Percentiles rank a stretch among this genome's conserved stretches.
Evolutionary conservation across 1,140 invertebrate species (phyloP).

Genomic region (Drosophila varians): DNA sequence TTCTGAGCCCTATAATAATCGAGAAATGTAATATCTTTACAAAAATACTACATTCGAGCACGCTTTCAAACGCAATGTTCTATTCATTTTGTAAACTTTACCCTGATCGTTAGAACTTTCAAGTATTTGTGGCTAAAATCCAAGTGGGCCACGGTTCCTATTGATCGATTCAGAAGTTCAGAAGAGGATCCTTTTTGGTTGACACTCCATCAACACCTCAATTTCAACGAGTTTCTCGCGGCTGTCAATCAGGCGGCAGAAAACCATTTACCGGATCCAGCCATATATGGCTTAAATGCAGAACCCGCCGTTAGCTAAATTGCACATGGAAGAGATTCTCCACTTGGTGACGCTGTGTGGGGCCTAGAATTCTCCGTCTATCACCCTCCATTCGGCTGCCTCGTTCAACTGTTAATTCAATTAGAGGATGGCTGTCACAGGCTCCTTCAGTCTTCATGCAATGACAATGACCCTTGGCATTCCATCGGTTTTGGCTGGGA

Average conservation of each 20-base stretch:
- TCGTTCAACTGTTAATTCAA: slow-evolving; percentile 34
- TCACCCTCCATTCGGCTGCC: slow-evolving; percentile 1
- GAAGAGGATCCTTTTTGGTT: slow-evolving; percentile 45
- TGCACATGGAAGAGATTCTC: slow-evolving; percentile 37
- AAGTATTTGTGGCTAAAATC: neutral
- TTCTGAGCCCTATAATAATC: no score
- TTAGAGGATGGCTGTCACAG: slow-evolving; percentile 25
- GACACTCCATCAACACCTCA: slow-evolving; percentile 62
- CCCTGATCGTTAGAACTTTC: neutral
- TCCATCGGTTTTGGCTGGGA: slow-evolving; percentile 43
- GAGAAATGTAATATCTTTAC: no score
- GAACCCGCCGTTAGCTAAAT: slow-evolving; percentile 66
- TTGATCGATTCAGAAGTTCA: neutral
- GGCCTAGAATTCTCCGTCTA: slow-evolving; percentile 30
- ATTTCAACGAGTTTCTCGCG: slow-evolving; percentile 42
- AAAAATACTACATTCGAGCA: no score
- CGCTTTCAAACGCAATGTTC: no score
- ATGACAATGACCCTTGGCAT: slow-evolving; percentile 52
- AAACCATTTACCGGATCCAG: slow-evolving; percentile 56
- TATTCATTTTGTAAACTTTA: no score
- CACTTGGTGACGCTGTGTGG: slow-evolving; percentile 31
- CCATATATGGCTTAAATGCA: slow-evolving; percentile 74
- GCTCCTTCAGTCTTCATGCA: slow-evolving; percentile 25
- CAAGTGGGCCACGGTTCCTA: slow-evolving; percentile 2
- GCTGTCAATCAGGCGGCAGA: slow-evolving; percentile 63